Conservation (phyloP, 2,888 invertebrate species). For the Stictocephala bisonia region DNA sequence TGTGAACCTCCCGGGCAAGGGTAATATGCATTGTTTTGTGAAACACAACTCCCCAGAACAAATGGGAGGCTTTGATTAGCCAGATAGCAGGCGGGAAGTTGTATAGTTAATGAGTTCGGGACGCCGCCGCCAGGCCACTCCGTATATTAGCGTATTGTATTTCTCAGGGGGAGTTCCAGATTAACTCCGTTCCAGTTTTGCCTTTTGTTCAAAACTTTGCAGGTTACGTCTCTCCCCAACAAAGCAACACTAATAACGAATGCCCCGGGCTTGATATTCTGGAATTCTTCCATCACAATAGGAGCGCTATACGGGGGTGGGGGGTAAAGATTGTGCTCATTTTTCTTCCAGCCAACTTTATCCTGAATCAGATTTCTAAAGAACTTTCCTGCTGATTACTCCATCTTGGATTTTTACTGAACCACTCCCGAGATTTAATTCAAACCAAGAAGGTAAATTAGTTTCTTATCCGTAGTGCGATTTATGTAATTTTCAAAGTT, state of each 20-base stretch:
- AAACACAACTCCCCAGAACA: too few relatives aligned
- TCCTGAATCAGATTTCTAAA: conserved; percentile 29
- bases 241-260: conserved; percentile 38
- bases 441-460: conserved; percentile 21
- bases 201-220: conserved; percentile 39
- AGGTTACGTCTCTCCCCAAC: conserved; percentile 31
- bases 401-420: conserved; percentile 35
- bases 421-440: conserved; percentile 21
- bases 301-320: conserved; percentile 26
- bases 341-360: conserved; percentile 27
- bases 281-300: conserved; percentile 37
- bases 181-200: conserved; percentile 38
- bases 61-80: conserved; percentile 18
- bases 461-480: conserved; percentile 37
- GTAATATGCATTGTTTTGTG: too few relatives aligned
- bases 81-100: neutral
- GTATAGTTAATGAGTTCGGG: conserved; percentile 10
- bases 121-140: conserved; percentile 9
- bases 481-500: too few relatives aligned
- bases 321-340: conserved; percentile 31
- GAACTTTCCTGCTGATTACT: conserved; percentile 33
- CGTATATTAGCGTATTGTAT: conserved; percentile 30
- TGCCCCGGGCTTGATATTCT: conserved; percentile 25
- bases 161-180: conserved; percentile 17
- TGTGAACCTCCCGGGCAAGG: too few relatives aligned